Evolutionary conservation across 2,888 invertebrate genomes (phyloP), one percentile per base, ranked within the genome.

Genomic region (Leucozona laternaria): DNA sequence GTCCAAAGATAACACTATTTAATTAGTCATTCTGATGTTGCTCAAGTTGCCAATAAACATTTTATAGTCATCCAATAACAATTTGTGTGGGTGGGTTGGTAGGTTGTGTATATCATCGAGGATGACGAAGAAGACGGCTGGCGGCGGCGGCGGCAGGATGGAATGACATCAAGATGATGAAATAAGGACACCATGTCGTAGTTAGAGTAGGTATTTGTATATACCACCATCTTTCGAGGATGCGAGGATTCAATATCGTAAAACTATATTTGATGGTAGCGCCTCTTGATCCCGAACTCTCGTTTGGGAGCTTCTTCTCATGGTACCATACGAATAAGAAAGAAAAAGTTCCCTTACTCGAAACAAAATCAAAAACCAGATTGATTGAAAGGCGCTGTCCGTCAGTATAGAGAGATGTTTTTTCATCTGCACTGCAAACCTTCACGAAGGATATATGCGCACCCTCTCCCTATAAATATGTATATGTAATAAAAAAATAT

Each of bases 21-120:
- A 86, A 86, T 86, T 86, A 86, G 86, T 86, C 86, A 86, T 86
- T 86, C 86, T 86, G 73, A 75, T 86, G 82, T 86, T 82, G 86
- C 86, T 86, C 82, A 78, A 82, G 78, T 78, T 86, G 82, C 86
- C 86, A 86, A 86, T 86, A 86, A 86, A 86, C 78, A 79, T 82
- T 82, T 82, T 86, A 86, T 86, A 86, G 86, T 82, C 86, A 82
- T 86, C 86, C 86, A 82, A 86, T 86, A 86, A 86, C 82, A 82
- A 86, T 86, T 86, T 86, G 82, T 82, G 34, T 75, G 81, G 20
- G 57, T 43, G 37, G 37, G 43, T n/a, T n/a, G 10, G 45, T 8
- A 13, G 40, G 53, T 37, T 1, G 20, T 31, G 28, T 28, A 17
- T 45, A 45, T 64, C 28, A 37, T n/a, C 48, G 20, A 22, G 5